phyloP scores from a whole-genome alignment of 1,140 invertebrate species.

The Trichomalopsis sarcophagae region DNA sequence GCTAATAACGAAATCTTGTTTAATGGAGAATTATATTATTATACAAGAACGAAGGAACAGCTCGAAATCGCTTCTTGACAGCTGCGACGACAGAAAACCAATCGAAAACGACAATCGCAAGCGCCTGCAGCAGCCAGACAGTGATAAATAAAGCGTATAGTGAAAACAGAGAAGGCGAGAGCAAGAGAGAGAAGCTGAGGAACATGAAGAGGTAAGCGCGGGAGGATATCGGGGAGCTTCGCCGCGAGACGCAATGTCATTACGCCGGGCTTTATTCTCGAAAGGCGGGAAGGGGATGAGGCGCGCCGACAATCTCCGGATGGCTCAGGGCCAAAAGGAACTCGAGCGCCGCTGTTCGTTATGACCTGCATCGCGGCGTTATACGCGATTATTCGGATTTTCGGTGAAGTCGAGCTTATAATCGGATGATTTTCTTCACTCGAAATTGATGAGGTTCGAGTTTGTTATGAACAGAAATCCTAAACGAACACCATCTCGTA shows the following conservation, averaged over 20 bases:
- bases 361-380: not conserved
- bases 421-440: too few species aligned
- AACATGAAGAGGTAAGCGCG: not conserved
- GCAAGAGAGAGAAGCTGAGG: not conserved
- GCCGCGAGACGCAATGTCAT: slow-evolving; percentile 5
- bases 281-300: not conserved
- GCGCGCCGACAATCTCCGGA: not conserved
- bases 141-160: not conserved
- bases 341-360: not conserved
- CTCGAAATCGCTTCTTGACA: too few species aligned
- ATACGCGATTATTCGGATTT: too few species aligned
- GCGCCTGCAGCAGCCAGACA: not conserved
- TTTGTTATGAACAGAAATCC: too few species aligned
- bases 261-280: not conserved
- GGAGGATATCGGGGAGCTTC: not conserved
- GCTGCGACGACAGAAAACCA: too few species aligned
- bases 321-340: slow-evolving; percentile 1
- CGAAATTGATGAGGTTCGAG: too few species aligned
- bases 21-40: too few species aligned
- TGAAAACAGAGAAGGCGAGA: not conserved
- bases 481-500: too few species aligned
- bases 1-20: too few species aligned
- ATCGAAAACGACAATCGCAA: too few species aligned
- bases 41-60: too few species aligned
- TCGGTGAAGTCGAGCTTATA: not conserved